Conservation (phyloP, 2,888 invertebrate species). For the Dicyrtoma fusca region DNA sequence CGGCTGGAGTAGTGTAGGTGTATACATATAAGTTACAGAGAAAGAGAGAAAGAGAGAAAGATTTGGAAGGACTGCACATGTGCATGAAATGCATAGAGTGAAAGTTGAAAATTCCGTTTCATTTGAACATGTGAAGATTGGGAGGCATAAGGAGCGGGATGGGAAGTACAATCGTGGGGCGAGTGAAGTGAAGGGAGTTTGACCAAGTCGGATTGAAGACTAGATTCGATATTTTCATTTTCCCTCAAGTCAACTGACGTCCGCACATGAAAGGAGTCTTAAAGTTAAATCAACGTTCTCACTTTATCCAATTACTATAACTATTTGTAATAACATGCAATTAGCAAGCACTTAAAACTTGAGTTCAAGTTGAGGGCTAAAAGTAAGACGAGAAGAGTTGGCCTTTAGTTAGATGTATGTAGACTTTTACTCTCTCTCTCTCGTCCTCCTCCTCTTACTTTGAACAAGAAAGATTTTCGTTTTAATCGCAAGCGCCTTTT, state of each 20-base stretch:
- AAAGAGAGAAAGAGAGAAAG: too few species aligned
- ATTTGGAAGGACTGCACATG: too few species aligned
- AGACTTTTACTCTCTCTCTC: conserved; percentile 7
- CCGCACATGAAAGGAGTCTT: not conserved
- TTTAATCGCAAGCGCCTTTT: not conserved
- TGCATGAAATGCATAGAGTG: too few species aligned
- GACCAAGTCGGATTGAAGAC: not conserved
- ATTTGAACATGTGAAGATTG: not conserved
- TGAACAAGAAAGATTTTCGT: too few species aligned
- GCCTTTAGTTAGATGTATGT: too few species aligned
- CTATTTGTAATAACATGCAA: conserved; percentile 34
- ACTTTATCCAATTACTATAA: conserved; percentile 33
- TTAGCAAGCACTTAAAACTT: conserved; percentile 36
- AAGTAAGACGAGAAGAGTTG: not conserved
- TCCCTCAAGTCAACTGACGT: not conserved
- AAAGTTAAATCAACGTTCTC: conserved; percentile 25
- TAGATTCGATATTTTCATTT: too few species aligned
- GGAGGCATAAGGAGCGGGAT: not conserved
- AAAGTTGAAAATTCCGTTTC: too few species aligned
- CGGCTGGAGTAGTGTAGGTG: too few species aligned
- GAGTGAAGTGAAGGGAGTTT: not conserved
- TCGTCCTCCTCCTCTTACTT: not conserved
- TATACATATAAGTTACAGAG: too few species aligned
- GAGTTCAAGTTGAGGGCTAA: conserved; percentile 18
- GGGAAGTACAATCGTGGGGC: not conserved